These are phyloP conservation scores for Tamandua tetradactyla DNA, from an alignment of 2,797 vertebrate species.

Conservation along the genomic window DNA sequence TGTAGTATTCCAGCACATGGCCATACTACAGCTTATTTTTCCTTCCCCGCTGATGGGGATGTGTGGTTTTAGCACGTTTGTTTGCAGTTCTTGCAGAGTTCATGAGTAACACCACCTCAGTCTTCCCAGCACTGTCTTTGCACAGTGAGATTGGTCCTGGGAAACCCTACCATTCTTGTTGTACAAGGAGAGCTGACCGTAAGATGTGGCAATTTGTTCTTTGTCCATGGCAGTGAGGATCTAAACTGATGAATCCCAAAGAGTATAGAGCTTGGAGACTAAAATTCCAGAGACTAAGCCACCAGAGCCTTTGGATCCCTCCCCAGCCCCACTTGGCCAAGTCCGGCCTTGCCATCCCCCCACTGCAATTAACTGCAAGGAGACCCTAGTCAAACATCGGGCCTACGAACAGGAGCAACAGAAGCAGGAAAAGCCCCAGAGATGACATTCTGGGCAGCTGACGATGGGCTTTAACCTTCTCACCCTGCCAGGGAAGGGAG, in stretches of 20 bases:
- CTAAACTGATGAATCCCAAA: not conserved
- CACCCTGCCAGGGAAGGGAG: conserved; percentile 36
- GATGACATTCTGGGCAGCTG: conserved; percentile 18
- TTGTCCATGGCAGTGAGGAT: not conserved
- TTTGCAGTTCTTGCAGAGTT: not conserved
- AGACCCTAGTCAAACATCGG: not conserved
- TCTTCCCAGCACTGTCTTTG: not conserved
- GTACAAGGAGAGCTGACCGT: not conserved
- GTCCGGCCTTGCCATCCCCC: not conserved
- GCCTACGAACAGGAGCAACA: conserved; percentile 58
- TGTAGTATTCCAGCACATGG: not conserved
- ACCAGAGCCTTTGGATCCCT: not conserved
- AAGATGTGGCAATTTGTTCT: not conserved
- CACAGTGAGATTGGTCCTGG: not conserved
- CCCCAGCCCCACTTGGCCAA: not conserved
- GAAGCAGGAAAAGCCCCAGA: conserved; percentile 47
- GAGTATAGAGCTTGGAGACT: not conserved
- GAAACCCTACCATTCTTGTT: not conserved
- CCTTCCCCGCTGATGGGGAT: not conserved
- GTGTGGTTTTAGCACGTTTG: not conserved
- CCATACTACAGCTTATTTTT: not conserved
- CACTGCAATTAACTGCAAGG: conserved; percentile 1
- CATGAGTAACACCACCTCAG: not conserved
- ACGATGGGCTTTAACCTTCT: conserved; percentile 55
- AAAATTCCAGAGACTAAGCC: not conserved